Evolutionary conservation across 1,140 invertebrate genomes (phyloP).

Genomic region (Orussus abietinus): DNA sequence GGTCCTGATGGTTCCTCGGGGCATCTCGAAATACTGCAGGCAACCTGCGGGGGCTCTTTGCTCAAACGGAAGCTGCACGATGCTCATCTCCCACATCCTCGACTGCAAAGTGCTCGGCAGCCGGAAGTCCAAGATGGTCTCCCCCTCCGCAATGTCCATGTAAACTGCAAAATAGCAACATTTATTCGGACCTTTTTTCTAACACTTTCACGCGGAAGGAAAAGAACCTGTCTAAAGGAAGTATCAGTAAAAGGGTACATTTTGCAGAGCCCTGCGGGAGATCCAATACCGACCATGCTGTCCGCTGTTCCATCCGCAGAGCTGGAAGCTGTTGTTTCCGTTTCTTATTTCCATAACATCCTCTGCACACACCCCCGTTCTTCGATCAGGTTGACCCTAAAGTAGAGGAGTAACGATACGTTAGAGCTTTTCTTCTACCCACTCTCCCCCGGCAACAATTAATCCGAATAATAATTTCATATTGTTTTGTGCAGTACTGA

Average conservation of each 20-base stretch:
- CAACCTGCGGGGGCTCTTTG: constrained; percentile 71
- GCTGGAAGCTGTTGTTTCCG: constrained; percentile 58
- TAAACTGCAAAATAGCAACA: constrained; percentile 56
- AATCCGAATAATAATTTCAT: too few relatives aligned
- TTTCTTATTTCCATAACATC: constrained; percentile 61
- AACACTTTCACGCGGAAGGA: constrained; percentile 25
- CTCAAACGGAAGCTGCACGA: constrained; percentile 68
- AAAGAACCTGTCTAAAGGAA: constrained; percentile 2
- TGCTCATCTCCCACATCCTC: constrained; percentile 71
- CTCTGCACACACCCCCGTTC: constrained; percentile 72
- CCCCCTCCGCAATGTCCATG: constrained; percentile 60
- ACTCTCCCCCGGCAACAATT: too few relatives aligned
- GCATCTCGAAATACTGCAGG: constrained; percentile 64
- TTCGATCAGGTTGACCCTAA: constrained; percentile 74
- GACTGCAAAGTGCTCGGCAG: constrained; percentile 58
- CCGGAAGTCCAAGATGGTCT: constrained; percentile 56
- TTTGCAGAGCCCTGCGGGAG: too few relatives aligned
- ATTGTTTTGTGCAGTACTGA: too few relatives aligned
- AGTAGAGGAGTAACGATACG: too few relatives aligned
- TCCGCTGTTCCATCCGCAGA: constrained; percentile 79
- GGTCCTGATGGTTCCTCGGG: constrained; percentile 64
- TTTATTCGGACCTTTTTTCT: constrained; percentile 17
- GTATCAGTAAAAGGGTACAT: not conserved
- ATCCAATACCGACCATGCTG: constrained; percentile 67
- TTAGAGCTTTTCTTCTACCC: too few relatives aligned